phyloP scores from a whole-genome alignment of 2,113 vertebrate genomes.

The Nipponia nippon region DNA sequence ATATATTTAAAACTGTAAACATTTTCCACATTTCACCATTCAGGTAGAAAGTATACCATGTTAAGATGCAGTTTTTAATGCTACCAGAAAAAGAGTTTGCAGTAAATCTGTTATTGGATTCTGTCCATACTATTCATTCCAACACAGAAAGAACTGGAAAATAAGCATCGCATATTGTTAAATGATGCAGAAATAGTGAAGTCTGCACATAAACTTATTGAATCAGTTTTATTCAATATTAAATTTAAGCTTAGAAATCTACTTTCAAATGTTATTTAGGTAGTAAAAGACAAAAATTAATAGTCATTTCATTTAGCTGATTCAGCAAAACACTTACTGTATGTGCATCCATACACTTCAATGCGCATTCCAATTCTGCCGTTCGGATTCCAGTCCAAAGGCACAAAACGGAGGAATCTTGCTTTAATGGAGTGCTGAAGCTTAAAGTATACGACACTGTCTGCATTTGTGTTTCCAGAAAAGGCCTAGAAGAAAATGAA shows the following conservation, averaged over 20 bases:
- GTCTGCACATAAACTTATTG: background rate
- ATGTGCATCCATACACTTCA: slow-evolving; percentile 83
- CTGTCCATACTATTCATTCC: background rate
- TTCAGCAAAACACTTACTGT: slow-evolving; percentile 76
- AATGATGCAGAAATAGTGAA: background rate
- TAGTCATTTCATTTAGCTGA: background rate
- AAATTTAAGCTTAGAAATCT: background rate
- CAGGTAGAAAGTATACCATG: background rate
- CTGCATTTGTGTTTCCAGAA: slow-evolving; percentile 84
- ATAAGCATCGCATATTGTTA: background rate
- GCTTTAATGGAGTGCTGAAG: slow-evolving; percentile 84
- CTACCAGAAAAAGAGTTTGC: background rate
- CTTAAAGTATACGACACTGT: slow-evolving; percentile 82
- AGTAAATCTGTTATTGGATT: background rate
- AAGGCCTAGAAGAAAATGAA: slow-evolving; percentile 74
- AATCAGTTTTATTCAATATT: background rate
- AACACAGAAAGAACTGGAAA: background rate
- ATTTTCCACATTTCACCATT: background rate
- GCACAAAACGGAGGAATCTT: slow-evolving; percentile 81
- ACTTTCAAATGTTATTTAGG: background rate
- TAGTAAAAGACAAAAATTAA: background rate
- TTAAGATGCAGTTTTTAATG: background rate
- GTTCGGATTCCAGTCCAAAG: slow-evolving; percentile 82
- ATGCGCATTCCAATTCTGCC: slow-evolving; percentile 86
- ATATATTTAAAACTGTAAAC: background rate